Percentiles rank a stretch among this genome's conserved stretches.
phyloP scores from a whole-genome alignment of 2,888 invertebrate species.

The Chymomyza amoena region DNA sequence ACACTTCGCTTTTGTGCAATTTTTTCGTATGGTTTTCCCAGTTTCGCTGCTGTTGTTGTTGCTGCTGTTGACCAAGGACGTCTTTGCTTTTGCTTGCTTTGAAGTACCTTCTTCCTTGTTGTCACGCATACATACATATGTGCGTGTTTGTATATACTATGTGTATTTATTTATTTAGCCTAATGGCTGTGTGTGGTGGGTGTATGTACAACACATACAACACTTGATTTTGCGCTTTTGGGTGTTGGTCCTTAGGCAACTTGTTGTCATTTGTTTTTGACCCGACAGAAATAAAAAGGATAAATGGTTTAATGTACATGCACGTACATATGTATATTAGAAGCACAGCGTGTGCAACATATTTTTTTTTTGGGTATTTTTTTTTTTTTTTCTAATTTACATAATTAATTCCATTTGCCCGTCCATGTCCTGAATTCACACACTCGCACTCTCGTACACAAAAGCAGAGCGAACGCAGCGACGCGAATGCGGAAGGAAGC shows the following conservation, averaged over 20 bases:
- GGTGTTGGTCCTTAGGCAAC: background rate
- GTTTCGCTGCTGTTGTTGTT: conserved; percentile 23
- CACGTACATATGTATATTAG: too few species aligned
- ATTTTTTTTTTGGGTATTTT: too few species aligned
- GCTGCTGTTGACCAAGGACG: background rate
- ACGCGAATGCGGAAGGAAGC: background rate
- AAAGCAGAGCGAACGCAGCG: background rate
- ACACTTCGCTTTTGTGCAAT: background rate
- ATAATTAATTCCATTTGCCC: too few species aligned
- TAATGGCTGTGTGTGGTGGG: background rate
- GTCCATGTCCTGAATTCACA: background rate
- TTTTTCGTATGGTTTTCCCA: conserved; percentile 13
- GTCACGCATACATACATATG: background rate
- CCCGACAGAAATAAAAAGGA: too few species aligned
- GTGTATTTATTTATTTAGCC: background rate
- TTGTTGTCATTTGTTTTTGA: too few species aligned
- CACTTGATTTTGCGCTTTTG: background rate
- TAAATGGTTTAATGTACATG: too few species aligned
- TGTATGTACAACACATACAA: background rate
- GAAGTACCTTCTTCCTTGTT: background rate
- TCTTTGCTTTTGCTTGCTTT: background rate
- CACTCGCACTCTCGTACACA: background rate
- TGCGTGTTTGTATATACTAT: background rate
- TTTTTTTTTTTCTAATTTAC: too few species aligned
- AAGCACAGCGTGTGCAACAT: too few species aligned